A percentile compares a stretch with the other conserved stretches of the same genome.
These are phyloP conservation scores for Itoplectis maculator DNA, from an alignment of 2,888 invertebrate genomes.

Conservation along the genomic window DNA sequence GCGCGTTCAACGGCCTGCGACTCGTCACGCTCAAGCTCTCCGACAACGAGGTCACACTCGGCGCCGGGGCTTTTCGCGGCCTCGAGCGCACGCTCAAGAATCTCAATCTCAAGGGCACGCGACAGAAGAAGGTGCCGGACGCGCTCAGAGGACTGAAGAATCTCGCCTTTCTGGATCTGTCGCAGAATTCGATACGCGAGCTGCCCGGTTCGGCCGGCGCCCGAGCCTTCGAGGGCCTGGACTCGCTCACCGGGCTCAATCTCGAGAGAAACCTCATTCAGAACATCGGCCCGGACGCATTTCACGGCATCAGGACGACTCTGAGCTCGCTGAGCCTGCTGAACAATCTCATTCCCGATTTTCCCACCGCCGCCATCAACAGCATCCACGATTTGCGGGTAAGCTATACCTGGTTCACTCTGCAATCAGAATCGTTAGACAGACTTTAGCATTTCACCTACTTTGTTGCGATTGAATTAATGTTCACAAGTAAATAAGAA, in stretches of 20 bases:
- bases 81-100: constrained; percentile 94
- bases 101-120: constrained; percentile 94
- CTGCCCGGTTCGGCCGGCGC: constrained; percentile 90
- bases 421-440: not conserved
- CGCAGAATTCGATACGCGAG: constrained; percentile 94
- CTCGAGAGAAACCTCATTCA: constrained; percentile 95
- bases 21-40: constrained; percentile 93
- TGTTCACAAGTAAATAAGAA: too few species aligned
- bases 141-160: constrained; percentile 91
- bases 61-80: constrained; percentile 90
- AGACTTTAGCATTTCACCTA: too few species aligned
- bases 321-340: constrained; percentile 95
- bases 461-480: too few species aligned
- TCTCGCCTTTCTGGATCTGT: constrained; percentile 94
- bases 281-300: constrained; percentile 90
- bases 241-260: constrained; percentile 94
- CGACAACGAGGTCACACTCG: constrained; percentile 93
- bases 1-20: constrained; percentile 91
- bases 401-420: constrained; percentile 67
- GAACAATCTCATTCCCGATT: constrained; percentile 95
- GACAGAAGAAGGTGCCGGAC: constrained; percentile 92
- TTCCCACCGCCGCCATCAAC: constrained; percentile 93
- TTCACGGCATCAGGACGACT: constrained; percentile 92
- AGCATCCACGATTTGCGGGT: constrained; percentile 91
- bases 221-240: constrained; percentile 90